phyloP scores from a whole-genome alignment of 1,140 invertebrate species.

The Halesus radiatus region DNA sequence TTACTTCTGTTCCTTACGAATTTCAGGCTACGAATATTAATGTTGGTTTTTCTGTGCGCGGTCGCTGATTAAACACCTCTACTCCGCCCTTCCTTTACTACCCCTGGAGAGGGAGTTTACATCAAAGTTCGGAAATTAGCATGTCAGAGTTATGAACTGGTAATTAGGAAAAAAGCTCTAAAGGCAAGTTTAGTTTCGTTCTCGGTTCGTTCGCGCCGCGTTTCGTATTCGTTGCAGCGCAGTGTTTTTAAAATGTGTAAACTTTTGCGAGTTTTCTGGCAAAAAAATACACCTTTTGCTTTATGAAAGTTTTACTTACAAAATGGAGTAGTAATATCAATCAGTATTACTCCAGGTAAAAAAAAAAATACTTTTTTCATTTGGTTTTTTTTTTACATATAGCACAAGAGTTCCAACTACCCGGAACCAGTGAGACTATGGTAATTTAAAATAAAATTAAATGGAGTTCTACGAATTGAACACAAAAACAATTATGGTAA shows the following conservation, averaged over 20 bases:
- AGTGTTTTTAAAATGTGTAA: not conserved
- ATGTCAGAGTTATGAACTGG: slow-evolving; percentile 55
- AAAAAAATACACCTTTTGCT: no score
- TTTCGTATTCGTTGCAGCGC: not conserved
- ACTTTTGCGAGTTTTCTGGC: not conserved
- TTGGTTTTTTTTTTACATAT: no score
- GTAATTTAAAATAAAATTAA: no score
- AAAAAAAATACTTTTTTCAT: no score
- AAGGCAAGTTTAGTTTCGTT: slow-evolving; percentile 4
- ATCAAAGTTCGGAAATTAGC: slow-evolving; percentile 55
- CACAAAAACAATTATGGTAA: no score
- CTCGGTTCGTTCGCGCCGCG: not conserved
- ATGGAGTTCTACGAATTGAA: no score
- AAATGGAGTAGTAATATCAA: no score
- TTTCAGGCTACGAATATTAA: not conserved
- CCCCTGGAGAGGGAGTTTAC: slow-evolving; percentile 35
- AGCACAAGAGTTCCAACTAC: no score
- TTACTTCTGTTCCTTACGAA: not conserved
- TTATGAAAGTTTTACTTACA: no score
- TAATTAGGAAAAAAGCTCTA: slow-evolving; percentile 49
- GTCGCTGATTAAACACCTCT: slow-evolving; percentile 22
- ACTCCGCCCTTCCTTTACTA: no score
- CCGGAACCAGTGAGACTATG: no score
- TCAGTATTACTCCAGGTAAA: no score
- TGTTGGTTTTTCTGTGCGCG: not conserved